These are phyloP conservation scores for Gymnocheta viridis DNA, from an alignment of 2,888 invertebrate genomes.

Conservation along the genomic window DNA sequence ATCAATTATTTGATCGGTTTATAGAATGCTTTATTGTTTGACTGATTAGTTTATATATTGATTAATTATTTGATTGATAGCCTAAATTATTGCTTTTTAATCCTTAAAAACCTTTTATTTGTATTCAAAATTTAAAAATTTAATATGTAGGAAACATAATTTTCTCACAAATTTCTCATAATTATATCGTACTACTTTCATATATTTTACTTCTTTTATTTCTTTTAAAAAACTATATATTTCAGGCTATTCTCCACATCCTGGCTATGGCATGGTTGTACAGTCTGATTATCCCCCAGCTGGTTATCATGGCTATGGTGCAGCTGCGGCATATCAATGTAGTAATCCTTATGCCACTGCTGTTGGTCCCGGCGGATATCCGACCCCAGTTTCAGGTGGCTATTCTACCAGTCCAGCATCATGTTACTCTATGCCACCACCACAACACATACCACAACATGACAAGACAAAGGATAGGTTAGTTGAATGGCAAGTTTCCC, in stretches of 20 bases:
- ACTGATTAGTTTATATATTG: no score
- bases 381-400: conserved; percentile 87
- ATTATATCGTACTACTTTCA: not conserved
- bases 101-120: no score
- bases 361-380: conserved; percentile 84
- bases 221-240: conserved; percentile 13
- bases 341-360: conserved; percentile 82
- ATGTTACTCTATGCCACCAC: conserved; percentile 94
- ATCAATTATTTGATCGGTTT: no score
- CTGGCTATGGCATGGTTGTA: conserved; percentile 90
- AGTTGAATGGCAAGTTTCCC: conserved; percentile 76
- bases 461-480: conserved; percentile 86
- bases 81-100: no score
- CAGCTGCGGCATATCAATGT: conserved; percentile 85
- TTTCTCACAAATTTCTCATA: no score
- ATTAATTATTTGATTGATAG: no score
- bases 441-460: conserved; percentile 89
- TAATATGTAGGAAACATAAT: no score
- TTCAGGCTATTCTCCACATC: conserved; percentile 93
- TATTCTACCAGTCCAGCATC: conserved; percentile 87
- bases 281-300: conserved; percentile 91
- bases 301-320: conserved; percentile 87
- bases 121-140: no score
- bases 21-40: no score
- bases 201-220: not conserved